Conservation (phyloP, 2,113 vertebrate species). For the Engraulis encrasicolus region DNA sequence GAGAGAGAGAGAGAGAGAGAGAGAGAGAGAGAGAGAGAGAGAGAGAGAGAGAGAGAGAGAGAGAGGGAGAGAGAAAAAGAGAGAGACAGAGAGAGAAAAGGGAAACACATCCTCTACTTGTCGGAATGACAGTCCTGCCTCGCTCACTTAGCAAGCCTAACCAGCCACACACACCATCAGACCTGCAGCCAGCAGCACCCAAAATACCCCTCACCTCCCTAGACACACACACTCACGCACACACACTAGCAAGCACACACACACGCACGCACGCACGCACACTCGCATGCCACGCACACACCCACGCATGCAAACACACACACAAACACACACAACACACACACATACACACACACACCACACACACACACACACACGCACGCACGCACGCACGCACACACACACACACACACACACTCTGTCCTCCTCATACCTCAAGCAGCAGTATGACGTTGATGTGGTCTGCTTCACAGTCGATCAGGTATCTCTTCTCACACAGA, state of each 20-base stretch:
- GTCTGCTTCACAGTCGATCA: constrained; percentile 97
- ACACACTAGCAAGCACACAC: too few species aligned
- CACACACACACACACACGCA: constrained; percentile 41
- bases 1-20: not conserved
- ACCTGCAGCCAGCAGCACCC: too few species aligned
- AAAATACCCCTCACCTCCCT: constrained; percentile 12
- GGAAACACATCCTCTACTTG: not conserved
- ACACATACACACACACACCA: too few species aligned
- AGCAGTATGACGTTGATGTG: constrained; percentile 97
- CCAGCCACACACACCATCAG: not conserved
- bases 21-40: too few species aligned
- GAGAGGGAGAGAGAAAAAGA: too few species aligned
- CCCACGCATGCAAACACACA: too few species aligned
- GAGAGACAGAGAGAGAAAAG: not conserved
- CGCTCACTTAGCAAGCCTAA: constrained; percentile 11
- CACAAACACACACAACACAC: too few species aligned
- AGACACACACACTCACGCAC: constrained; percentile 52
- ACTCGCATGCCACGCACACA: too few species aligned
- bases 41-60: too few species aligned
- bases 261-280: too few species aligned
- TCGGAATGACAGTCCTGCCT: not conserved
- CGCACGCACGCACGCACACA: not conserved
- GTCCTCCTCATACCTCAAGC: constrained; percentile 82
- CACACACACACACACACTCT: too few species aligned
- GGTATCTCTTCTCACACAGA: too few species aligned